These are phyloP conservation scores for Tetranychus urticae DNA, from an alignment of 1,140 invertebrate species.

Conservation along the genomic window DNA sequence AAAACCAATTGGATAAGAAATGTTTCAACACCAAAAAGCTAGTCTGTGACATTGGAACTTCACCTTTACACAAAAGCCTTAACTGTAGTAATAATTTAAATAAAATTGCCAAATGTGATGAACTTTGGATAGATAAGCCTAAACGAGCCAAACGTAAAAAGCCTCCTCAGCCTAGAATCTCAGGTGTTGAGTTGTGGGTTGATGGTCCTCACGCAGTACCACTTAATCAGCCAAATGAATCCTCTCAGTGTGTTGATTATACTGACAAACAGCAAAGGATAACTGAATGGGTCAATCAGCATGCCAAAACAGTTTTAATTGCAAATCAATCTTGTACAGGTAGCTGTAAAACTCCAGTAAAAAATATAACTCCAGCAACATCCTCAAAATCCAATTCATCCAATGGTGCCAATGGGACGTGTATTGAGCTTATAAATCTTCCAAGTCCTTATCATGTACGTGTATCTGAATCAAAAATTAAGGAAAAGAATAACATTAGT, in stretches of 20 bases:
- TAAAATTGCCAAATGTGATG: neutral
- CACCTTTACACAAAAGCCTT: neutral
- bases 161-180: neutral
- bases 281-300: constrained; percentile 4
- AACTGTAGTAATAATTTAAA: neutral
- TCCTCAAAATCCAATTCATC: neutral
- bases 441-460: too few relatives aligned
- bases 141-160: neutral
- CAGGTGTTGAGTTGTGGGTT: constrained; percentile 5
- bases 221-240: neutral
- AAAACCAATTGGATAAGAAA: too few relatives aligned
- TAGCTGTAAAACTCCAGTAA: too few relatives aligned
- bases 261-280: constrained; percentile 4
- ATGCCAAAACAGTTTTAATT: neutral
- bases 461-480: too few relatives aligned
- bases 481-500: too few relatives aligned
- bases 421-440: too few relatives aligned
- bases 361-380: neutral
- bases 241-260: neutral
- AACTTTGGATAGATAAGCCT: neutral
- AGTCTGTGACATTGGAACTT: neutral
- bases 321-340: too few relatives aligned
- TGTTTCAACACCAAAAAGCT: neutral
- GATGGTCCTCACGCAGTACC: constrained; percentile 5
- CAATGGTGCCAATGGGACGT: neutral